A percentile compares a stretch with the other conserved stretches of the same genome.
Evolutionary conservation across 2,888 invertebrate genomes (phyloP).

Genomic region (Elmis aenea): DNA sequence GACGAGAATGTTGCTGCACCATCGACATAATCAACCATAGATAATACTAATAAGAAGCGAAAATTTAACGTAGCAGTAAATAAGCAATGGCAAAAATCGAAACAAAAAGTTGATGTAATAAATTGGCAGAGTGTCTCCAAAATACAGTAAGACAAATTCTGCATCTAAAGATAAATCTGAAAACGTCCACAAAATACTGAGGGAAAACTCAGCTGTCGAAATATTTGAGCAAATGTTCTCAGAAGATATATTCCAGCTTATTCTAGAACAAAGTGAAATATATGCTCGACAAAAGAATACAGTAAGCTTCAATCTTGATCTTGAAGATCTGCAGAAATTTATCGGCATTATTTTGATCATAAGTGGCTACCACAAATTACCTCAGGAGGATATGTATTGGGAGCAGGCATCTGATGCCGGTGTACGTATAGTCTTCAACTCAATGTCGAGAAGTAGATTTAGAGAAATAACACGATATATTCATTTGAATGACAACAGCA

Average conservation of each 20-base stretch:
- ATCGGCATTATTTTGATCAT: slow-evolving; percentile 6
- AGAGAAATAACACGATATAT: slow-evolving; percentile 7
- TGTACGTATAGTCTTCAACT: neutral
- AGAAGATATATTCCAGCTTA: slow-evolving; percentile 1
- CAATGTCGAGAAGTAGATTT: neutral
- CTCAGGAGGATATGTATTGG: slow-evolving; percentile 4
- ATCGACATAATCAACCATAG: too few species aligned
- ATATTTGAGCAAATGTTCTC: neutral
- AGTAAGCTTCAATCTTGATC: slow-evolving; percentile 1
- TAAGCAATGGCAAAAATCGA: too few species aligned
- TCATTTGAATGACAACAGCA: slow-evolving; percentile 1
- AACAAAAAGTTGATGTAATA: too few species aligned
- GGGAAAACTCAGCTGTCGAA: too few species aligned
- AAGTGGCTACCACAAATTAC: slow-evolving; percentile 3
- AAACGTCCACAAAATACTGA: too few species aligned
- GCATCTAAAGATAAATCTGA: too few species aligned
- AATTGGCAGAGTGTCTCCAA: too few species aligned
- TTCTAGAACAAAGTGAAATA: neutral
- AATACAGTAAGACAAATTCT: too few species aligned
- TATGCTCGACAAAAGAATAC: slow-evolving; percentile 1
- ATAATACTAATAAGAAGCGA: too few species aligned
- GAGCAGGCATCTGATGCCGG: slow-evolving; percentile 1
- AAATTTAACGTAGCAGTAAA: too few species aligned
- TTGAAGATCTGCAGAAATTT: slow-evolving; percentile 4
- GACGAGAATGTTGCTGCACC: too few species aligned